Percentiles rank a stretch among this genome's conserved stretches.
Conservation (phyloP, 2,797 vertebrate species). For the Gymnopithys bicolor region DNA sequence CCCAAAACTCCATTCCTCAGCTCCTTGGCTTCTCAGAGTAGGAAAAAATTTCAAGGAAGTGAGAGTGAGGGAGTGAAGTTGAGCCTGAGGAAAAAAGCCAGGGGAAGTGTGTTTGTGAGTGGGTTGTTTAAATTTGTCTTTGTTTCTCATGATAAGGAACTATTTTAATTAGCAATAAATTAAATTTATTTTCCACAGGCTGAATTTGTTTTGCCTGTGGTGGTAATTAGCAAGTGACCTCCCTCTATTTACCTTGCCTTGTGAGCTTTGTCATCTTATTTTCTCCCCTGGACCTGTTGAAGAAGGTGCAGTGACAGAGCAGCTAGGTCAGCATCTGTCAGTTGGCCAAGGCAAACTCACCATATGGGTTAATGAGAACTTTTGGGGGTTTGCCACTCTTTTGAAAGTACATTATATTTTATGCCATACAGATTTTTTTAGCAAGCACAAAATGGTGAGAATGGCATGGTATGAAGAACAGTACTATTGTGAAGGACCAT, state of each 20-base stretch:
- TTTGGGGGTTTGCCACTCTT: not conserved
- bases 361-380: not conserved
- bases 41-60: not conserved
- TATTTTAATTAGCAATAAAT: not conserved
- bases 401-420: not conserved
- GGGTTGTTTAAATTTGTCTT: not conserved
- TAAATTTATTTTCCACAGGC: not conserved
- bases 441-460: not conserved
- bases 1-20: not conserved
- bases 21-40: accelerated
- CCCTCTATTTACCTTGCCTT: not conserved
- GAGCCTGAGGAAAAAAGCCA: not conserved
- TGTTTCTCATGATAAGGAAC: not conserved
- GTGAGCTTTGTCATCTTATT: not conserved
- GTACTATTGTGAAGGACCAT: not conserved
- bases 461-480: not conserved
- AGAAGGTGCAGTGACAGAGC: not conserved
- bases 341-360: not conserved
- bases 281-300: not conserved
- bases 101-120: not conserved
- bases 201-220: not conserved
- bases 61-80: not conserved
- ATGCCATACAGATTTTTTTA: not conserved
- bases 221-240: not conserved
- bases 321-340: not conserved